Conservation (phyloP, 2,888 invertebrate species). For the Agonopterix arenella region DNA sequence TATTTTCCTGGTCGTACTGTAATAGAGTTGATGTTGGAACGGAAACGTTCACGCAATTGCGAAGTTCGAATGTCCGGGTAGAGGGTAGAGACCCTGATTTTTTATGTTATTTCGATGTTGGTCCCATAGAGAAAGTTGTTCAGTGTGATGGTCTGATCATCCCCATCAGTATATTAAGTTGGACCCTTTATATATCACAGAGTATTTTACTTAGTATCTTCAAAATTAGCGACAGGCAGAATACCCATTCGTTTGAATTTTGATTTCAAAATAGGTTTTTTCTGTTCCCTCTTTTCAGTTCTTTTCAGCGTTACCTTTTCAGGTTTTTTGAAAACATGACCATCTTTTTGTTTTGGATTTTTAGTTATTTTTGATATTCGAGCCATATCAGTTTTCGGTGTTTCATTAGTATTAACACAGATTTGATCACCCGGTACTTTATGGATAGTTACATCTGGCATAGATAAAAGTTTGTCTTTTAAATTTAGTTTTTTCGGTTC, state of each 20-base stretch:
- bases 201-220: constrained; percentile 9
- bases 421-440: not conserved
- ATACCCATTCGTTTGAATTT: constrained; percentile 41
- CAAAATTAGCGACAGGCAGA: constrained; percentile 33
- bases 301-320: constrained; percentile 5
- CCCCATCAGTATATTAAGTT: no score
- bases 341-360: not conserved
- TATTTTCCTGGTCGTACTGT: no score
- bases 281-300: constrained; percentile 23
- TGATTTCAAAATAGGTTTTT: constrained; percentile 29
- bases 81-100: no score
- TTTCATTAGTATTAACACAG: no score
- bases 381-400: not conserved
- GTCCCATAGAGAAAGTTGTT: no score
- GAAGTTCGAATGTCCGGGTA: no score
- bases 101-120: no score
- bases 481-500: not conserved
- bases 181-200: no score
- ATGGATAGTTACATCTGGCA: not conserved
- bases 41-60: no score
- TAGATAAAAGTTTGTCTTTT: not conserved
- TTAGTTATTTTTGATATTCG: not conserved
- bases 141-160: no score
- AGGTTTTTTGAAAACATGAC: not conserved
- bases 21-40: no score